Evolutionary conservation across 2,113 vertebrate species (phyloP), one percentile per base, ranked within the genome.

Genomic region (Urocolius indicus): DNA sequence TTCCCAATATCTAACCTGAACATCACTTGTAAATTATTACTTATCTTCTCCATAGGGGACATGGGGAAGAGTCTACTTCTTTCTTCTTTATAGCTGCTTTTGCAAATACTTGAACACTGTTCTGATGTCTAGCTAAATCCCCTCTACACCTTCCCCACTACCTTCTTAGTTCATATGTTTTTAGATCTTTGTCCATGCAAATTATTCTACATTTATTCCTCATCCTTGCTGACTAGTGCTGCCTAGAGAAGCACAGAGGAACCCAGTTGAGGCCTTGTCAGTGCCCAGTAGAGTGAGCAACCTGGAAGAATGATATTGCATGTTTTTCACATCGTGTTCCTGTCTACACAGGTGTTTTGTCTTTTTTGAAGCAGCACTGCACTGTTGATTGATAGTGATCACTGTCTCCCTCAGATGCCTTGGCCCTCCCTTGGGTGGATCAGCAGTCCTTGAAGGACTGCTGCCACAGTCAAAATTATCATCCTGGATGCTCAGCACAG

Each of bases 401-500:
- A 13, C 10, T 68, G 24, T 18, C 49, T 63, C 36, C 14, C 57
- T 80, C n/a, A 45, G 57, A 69, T 61, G 32, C 20, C 20, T 84
- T 79, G 79, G 41, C 24, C 18, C 19, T 52, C 4, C 13, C 21
- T 45, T 9, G 2, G 26, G 46, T 65, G 9, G 10, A 38, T 48
- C 38, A 27, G 30, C 52, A 30, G 41, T 68, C 54, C 48, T 17
- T 63, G 61, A 67, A 73, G 41, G 32, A 51, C 49, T 0, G 2
- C 34, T 45, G 7, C 20, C 59, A 21, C 16, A 19, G 38, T n/a
- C 51, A 69, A 55, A 49, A 46, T 17, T 17, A 13, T 80, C 0
- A 0, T 26, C 34, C 34, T 88, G 63, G 32, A 59, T 45, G 52
- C 1, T 0, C 22, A 45, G 23, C 0, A 0, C 20, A 41, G 51